Percentiles rank a stretch among this genome's conserved stretches.
Evolutionary conservation across 2,888 invertebrate species (phyloP).

Genomic region (Lacanobia wlatinum): DNA sequence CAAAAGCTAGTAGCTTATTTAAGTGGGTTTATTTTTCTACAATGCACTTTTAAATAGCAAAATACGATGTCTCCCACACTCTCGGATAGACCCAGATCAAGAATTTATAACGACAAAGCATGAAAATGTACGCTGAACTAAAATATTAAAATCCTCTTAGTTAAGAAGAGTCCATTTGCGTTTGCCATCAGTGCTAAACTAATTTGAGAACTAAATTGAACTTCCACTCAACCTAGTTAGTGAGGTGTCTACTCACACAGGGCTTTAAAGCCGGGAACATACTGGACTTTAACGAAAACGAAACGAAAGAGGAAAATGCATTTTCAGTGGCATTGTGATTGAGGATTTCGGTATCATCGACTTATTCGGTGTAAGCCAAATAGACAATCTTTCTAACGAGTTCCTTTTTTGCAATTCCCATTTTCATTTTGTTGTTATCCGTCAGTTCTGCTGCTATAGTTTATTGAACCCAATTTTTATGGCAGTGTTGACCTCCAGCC

Average conservation of each 20-base stretch:
- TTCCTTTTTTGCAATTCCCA: background rate
- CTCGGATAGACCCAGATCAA: too few relatives aligned
- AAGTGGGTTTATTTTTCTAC: too few relatives aligned
- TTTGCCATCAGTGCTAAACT: slow-evolving; percentile 71
- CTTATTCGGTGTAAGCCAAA: background rate
- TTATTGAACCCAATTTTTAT: background rate
- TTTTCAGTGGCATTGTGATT: background rate
- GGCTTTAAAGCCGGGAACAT: slow-evolving; percentile 46
- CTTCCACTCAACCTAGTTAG: slow-evolving; percentile 77
- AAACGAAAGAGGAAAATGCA: background rate
- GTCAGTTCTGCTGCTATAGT: background rate
- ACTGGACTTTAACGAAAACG: slow-evolving; percentile 16
- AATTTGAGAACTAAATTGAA: slow-evolving; percentile 78
- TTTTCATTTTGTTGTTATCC: background rate
- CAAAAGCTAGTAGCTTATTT: too few relatives aligned
- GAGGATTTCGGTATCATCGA: background rate
- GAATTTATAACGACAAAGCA: background rate
- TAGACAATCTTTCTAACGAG: background rate
- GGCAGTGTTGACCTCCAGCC: background rate
- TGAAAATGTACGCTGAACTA: slow-evolving; percentile 1
- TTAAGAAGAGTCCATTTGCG: slow-evolving; percentile 58
- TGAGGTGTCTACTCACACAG: slow-evolving; percentile 68
- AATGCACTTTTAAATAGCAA: too few relatives aligned
- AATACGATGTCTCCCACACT: too few relatives aligned
- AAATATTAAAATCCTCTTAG: slow-evolving; percentile 53